Evolutionary conservation across 1,140 invertebrate genomes (phyloP), one percentile per base, ranked within the genome.

Genomic region (Pteromalus puparum): DNA sequence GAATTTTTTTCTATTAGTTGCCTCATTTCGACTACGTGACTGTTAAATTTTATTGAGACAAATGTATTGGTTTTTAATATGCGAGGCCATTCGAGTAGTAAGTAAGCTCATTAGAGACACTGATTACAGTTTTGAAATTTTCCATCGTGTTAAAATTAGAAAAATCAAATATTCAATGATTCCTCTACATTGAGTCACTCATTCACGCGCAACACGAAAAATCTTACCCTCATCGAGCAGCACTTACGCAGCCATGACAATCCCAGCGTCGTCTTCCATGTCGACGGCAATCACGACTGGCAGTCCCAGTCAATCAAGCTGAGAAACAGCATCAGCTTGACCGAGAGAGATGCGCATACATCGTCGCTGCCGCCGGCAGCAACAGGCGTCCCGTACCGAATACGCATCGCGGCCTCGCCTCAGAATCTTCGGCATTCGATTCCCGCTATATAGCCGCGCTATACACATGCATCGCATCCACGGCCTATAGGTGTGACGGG

Each of bases 341-440:
- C 46, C 46, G 46, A 48, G 46, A 48, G 46, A 1, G 46, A 15
- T 13, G 15, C 53, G 15, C 53, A 61, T n/a, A 61, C 21, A 61
- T 61, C 53, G 53, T 18, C 53, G 46, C 46, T 30, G 34, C 15
- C 84, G 75, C 48, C 76, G 28, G 86, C 86, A 61, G 91, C 90
- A 91, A 91, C 91, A 91, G 91, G 91, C 90, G 46, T 76, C 83
- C 86, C 82, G 76, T 80, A 83, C 26, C 79, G 85, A 83, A 86
- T 83, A 86, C 85, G 85, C 85, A 85, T 81, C 82, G 86, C 89
- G 87, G 91, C 89, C 87, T 87, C 88, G 89, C 90, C 90, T 90
- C 90, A 90, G 90, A 92, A 91, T 91, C 90, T 90, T 92, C 86
- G 90, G 90, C 87, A 92, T 91, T 89, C 89, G 89, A 91, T 90